Evolutionary conservation across 2,113 vertebrate species (phyloP).

Genomic region (Gambusia affinis): DNA sequence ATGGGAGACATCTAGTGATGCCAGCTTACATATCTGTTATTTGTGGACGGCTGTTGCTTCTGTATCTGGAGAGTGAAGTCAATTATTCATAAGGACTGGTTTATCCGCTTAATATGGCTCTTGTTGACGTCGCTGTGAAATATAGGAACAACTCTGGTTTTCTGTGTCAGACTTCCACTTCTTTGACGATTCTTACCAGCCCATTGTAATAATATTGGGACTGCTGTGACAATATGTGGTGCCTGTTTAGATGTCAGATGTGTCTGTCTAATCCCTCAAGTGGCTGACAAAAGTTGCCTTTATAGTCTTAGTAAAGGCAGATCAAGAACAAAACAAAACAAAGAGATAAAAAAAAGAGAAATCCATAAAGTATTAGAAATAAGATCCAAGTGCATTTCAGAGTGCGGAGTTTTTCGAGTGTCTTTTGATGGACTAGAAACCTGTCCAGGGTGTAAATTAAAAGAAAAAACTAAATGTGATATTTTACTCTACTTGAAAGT

Average conservation of each 20-base stretch:
- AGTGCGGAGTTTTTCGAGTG: background rate
- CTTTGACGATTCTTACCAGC: constrained; percentile 11
- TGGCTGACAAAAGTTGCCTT: constrained; percentile 10
- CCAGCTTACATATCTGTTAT: constrained; percentile 37
- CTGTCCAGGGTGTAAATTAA: no score
- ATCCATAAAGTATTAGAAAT: background rate
- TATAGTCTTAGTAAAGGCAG: constrained; percentile 10
- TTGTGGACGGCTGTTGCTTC: constrained; percentile 24
- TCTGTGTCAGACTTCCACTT: background rate
- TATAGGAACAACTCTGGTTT: constrained; percentile 2
- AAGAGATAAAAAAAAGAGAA: constrained; percentile 1
- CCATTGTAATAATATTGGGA: constrained; percentile 13
- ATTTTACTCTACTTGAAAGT: background rate
- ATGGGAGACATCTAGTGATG: constrained; percentile 43
- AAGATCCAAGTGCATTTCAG: background rate
- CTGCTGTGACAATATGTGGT: constrained; percentile 13
- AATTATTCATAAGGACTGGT: constrained; percentile 50
- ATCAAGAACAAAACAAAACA: constrained; percentile 6
- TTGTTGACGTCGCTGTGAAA: background rate
- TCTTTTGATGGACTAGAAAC: no score
- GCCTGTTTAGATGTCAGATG: constrained; percentile 39
- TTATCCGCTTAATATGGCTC: constrained; percentile 22
- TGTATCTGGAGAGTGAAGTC: constrained; percentile 33
- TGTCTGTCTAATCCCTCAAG: constrained; percentile 21
- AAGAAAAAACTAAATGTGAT: background rate